Base-by-base conservation (phyloP, 2,888 invertebrate species). In the Dromius quadrimaculatus region DNA sequence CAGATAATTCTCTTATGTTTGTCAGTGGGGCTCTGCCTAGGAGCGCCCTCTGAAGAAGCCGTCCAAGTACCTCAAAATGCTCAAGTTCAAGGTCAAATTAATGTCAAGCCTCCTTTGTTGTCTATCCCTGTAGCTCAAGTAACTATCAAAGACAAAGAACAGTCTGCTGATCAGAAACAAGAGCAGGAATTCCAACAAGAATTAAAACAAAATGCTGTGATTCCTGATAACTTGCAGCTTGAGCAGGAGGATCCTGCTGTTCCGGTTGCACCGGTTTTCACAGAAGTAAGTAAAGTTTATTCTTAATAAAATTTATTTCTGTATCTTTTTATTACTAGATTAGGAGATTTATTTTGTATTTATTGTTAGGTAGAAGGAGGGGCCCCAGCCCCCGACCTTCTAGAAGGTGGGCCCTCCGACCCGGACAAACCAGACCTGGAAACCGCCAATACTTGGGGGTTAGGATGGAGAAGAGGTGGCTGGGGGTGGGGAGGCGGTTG, bases 361-460 rank as follows among this genome's bases (percentile, higher is more conserved):
- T 28, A 1, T 28, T 32, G 13, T n/a, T n/a, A 5, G 9, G 32
- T 32, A n/a, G 41, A 50, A 54, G 66, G n/a, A 19, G 38, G 17
- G 23, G 61, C 11, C 1, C 45, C 20, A 32, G 50, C 69, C 1
- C 38, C 63, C 9, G 64, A 71, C 43, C 54, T 28, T 2, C 41
- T 63, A 17, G 62, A 54, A 9, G 66, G 9, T 19, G n/a, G n/a
- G n/a, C n/a, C n/a, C n/a, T n/a, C n/a, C n/a, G 20, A n/a, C 19
- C 41, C 22, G 3, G 62, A 23, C 5, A 41, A 38, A 1, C 61
- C 72, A 3, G 75, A 75, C 19, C 66, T 75, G 45, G 74, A 75
- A 11, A 73, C 74, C 1, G 74, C 73, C 2, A 69, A 73, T 19
- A 66, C 73, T 2, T 73, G 74, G 72, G 65, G 64, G 71, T 19